These are phyloP conservation scores for Gastracanthus pulcherrimus DNA, from an alignment of 2,888 invertebrate species.

Conservation along the genomic window DNA sequence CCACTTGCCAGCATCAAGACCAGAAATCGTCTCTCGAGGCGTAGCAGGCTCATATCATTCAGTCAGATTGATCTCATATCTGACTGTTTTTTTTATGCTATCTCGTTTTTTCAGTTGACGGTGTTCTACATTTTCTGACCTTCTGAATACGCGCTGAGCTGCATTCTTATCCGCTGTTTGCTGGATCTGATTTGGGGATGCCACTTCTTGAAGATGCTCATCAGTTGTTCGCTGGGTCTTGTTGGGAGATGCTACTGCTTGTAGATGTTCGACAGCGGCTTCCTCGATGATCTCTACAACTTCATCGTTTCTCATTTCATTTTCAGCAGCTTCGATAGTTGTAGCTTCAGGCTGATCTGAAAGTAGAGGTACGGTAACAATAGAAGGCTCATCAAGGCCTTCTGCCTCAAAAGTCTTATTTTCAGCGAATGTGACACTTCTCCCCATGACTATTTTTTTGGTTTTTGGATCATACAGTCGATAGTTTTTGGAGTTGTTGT, in stretches of 20 bases:
- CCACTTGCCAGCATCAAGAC: constrained; percentile 45
- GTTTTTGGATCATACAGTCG: constrained; percentile 20
- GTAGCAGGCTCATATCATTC: constrained; percentile 22
- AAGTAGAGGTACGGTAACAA: too few species aligned
- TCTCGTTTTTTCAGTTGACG: not conserved
- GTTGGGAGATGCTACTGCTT: too few species aligned
- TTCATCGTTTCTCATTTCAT: too few species aligned
- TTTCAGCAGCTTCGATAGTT: too few species aligned
- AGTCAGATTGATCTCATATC: not conserved
- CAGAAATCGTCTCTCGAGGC: constrained; percentile 44
- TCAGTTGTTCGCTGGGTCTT: too few species aligned
- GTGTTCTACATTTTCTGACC: not conserved
- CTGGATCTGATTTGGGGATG: too few species aligned
- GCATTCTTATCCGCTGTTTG: too few species aligned
- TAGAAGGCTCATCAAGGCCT: not conserved
- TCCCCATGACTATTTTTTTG: not conserved
- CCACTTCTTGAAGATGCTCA: too few species aligned
- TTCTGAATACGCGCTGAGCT: too few species aligned
- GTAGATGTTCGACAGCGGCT: too few species aligned
- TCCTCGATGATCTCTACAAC: too few species aligned
- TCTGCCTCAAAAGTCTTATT: not conserved
- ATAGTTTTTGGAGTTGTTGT: constrained; percentile 45
- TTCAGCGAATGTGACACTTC: not conserved
- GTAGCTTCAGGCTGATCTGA: too few species aligned
- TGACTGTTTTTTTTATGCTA: not conserved